Evolutionary conservation across 2,888 invertebrate genomes (phyloP), one percentile per base, ranked within the genome.

Genomic region (Tetranychus truncatus): DNA sequence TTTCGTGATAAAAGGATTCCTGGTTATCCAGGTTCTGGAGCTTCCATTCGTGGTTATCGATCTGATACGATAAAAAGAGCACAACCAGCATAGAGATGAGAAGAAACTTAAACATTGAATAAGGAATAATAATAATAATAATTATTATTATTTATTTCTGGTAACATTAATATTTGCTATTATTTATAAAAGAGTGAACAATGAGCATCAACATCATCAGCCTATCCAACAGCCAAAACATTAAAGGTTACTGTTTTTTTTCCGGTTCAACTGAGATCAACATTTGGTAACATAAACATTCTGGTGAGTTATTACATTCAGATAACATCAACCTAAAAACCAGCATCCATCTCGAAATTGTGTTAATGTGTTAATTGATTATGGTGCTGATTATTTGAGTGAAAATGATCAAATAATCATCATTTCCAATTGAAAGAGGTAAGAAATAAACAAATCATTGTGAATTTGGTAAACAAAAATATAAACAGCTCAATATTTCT

Each of bases 1-100:
- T 69, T 69, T 69, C n/a, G 69, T 11, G 69, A 69, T 69, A 69
- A 69, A 69, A 69, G 55, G 15, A 15, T 55, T 55, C 55, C 55
- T 55, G 55, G 55, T 55, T 55, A 55, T 55, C 15, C 55, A 55
- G 55, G 55, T 55, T 34, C 34, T 34, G 34, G 34, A 34, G 34
- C 34, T 34, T 55, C 55, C 55, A 55, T 55, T 55, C 55, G 55
- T 55, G 55, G 55, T 55, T 55, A 55, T 55, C 55, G 55, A 55
- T 55, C 55, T 55, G 55, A 55, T 55, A 55, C 55, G 15, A 55
- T 55, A 15, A 55, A 55, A 55, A 55, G 55, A 55, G 15, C 55
- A 9, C 55, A 55, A 55, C 55, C 9, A 55, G 55, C 55, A 55
- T 55, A 55, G 15, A 55, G 2, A 34, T 34, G 34, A 34, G 5